Base-by-base conservation (phyloP, 2,888 invertebrate species). In the Didymodactylos carnosus region DNA sequence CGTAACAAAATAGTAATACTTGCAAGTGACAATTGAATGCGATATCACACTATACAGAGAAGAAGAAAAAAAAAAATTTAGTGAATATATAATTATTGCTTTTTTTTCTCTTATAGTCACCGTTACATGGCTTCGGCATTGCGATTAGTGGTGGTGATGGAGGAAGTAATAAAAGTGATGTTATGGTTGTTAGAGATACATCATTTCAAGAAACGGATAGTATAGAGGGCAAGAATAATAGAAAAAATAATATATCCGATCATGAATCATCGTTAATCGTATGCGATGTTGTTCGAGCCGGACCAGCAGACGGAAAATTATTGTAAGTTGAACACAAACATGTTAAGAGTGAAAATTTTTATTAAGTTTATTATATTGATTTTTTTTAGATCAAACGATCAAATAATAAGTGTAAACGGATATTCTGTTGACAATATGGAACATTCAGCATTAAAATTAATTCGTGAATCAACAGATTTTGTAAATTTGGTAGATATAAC, bases 381-480 rank as follows among this genome's bases (percentile, higher is more conserved):
- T 13, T 39, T 35, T 62, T 40, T 62, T 51, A 74, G 71, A 41
- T 41, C 71, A 6, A 71, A 74, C 8, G 74, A 74, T 40, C 53
- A 62, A 14, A 53, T 74, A 10, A 5, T 74, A n/a, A 74, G 71
- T 35, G 74, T 74, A 10, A 74, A 74, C 29, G 74, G 74, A 51
- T 43, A 71, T n/a, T 53, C 71, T 71, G 74, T 74, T 25, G 53
- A 51, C 29, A 29, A 71, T n/a, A 71, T 71, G 53, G 71, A 74
- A 43, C 53, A 51, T 39, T 71, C 71, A 53, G 74, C 71, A 39
- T 71, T 74, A 35, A 51, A 71, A 41, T 41, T 74, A n/a, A 29
- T 74, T 23, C 71, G 71, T 16, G 74, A 74, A 62, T 71, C 74
- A 29, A 74, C 71, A 51, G 74, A 74, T 62, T 74, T 74, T 69